A percentile compares a stretch with the other conserved stretches of the same genome.
Evolutionary conservation across 1,140 invertebrate species (phyloP).

Genomic region (Drosophila pseudoananassae): DNA sequence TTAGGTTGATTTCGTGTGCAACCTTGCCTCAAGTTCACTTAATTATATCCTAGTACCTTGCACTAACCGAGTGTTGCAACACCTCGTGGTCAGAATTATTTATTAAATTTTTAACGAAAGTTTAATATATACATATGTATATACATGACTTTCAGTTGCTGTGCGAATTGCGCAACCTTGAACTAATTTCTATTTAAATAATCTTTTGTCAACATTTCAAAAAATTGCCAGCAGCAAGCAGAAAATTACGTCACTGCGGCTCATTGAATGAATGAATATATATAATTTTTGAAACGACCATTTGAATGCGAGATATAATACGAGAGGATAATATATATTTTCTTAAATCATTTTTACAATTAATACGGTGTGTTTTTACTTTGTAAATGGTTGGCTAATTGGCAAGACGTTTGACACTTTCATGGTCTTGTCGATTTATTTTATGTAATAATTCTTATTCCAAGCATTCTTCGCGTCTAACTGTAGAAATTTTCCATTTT

Average conservation of each 20-base stretch:
- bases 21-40: slow-evolving; percentile 65
- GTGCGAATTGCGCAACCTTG: slow-evolving; percentile 77
- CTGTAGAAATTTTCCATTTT: slow-evolving; percentile 66
- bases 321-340: slow-evolving; percentile 15
- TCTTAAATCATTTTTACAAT: slow-evolving; percentile 29
- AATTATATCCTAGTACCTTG: slow-evolving; percentile 21
- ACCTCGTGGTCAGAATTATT: slow-evolving; percentile 13
- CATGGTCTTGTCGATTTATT: slow-evolving; percentile 54
- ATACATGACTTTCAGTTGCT: slow-evolving; percentile 52
- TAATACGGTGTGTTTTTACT: slow-evolving; percentile 9
- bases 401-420: slow-evolving; percentile 20
- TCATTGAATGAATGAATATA: slow-evolving; percentile 42
- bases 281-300: slow-evolving; percentile 10
- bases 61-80: slow-evolving; percentile 7
- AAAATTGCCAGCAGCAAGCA: slow-evolving; percentile 8
- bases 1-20: slow-evolving; percentile 31
- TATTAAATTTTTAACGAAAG: slow-evolving; percentile 34
- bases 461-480: slow-evolving; percentile 39
- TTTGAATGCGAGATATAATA: background rate
- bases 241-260: slow-evolving; percentile 63
- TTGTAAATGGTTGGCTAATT: slow-evolving; percentile 61
- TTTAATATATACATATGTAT: slow-evolving; percentile 11
- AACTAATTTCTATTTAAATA: slow-evolving; percentile 83
- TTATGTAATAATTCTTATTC: slow-evolving; percentile 57
- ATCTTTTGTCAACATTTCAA: slow-evolving; percentile 60